A percentile compares a stretch with the other conserved stretches of the same genome.
Conservation (phyloP, 2,113 vertebrate genomes). For the Ptilorrhoa leucosticta region DNA sequence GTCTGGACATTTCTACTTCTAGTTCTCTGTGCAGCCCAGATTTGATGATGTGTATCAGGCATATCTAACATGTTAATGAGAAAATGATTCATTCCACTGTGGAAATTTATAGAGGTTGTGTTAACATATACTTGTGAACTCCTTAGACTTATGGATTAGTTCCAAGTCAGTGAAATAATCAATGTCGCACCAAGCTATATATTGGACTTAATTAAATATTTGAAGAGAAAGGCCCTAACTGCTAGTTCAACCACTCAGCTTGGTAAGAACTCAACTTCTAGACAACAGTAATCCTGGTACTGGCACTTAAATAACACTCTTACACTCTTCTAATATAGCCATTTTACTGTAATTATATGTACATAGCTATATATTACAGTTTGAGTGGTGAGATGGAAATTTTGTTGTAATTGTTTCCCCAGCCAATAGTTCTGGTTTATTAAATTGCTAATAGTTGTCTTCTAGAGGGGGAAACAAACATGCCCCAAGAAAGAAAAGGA, state of each 20-base stretch:
- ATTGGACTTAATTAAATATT: neutral
- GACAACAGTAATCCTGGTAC: neutral
- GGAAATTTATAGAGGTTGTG: neutral
- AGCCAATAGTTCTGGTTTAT: neutral
- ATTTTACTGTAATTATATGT: neutral
- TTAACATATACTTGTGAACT: neutral
- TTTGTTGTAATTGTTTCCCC: neutral
- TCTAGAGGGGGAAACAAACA: neutral
- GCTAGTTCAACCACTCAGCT: neutral
- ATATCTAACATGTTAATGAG: neutral
- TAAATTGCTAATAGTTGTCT: neutral
- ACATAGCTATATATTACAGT: neutral
- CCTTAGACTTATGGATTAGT: neutral
- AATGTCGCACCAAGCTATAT: neutral
- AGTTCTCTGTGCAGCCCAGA: neutral
- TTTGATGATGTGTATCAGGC: neutral
- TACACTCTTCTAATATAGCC: neutral
- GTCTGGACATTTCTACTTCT: neutral
- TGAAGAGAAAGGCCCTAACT: neutral
- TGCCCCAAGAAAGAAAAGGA: neutral
- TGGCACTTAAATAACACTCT: neutral
- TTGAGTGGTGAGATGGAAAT: neutral
- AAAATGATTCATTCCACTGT: neutral
- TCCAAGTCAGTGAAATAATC: neutral
- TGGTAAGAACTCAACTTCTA: neutral